phyloP scores from a whole-genome alignment of 2,113 vertebrate species.

The Callaeas wilsoni region DNA sequence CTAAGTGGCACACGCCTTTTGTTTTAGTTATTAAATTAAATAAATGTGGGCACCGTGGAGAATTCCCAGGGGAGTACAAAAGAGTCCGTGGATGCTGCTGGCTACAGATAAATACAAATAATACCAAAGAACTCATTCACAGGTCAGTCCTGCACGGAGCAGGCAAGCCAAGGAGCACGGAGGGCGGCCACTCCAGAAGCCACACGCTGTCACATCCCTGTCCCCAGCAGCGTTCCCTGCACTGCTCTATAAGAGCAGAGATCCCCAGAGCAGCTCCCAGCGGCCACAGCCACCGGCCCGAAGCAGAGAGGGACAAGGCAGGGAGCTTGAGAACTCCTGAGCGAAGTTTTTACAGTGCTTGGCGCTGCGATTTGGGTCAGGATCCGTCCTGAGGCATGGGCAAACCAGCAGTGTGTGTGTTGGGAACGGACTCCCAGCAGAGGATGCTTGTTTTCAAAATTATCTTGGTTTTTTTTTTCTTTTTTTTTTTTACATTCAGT shows the following conservation, averaged over 20 bases:
- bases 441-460: not conserved
- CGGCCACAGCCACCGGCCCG: too few relatives aligned
- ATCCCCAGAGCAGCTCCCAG: not conserved
- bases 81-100: not conserved
- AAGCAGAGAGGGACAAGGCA: not conserved
- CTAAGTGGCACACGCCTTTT: not conserved
- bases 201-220: not conserved
- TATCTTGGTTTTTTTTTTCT: not conserved
- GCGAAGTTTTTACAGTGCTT: not conserved
- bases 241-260: not conserved
- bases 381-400: not conserved
- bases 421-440: not conserved
- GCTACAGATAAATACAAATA: not conserved
- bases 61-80: not conserved
- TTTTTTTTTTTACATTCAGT: constrained; percentile 24
- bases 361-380: not conserved
- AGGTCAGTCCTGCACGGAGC: not conserved
- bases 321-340: not conserved
- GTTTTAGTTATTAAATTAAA: not conserved
- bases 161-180: not conserved
- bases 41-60: not conserved
- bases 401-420: not conserved
- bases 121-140: not conserved
- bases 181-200: not conserved
- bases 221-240: not conserved